These are phyloP conservation scores for Camptogramma bilineatum DNA, from an alignment of 2,888 invertebrate species.

Conservation along the genomic window DNA sequence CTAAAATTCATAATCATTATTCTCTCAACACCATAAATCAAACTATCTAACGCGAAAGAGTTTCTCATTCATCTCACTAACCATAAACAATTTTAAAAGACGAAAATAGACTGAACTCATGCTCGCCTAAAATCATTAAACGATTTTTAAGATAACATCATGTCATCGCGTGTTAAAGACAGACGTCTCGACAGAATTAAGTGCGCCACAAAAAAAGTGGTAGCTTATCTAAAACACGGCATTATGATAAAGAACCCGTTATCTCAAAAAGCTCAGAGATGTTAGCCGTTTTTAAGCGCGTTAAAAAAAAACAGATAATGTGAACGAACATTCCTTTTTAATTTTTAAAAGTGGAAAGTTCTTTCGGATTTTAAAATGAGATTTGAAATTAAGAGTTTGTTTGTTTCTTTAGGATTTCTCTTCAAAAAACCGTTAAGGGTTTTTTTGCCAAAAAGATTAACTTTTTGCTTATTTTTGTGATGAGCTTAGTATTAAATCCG, in stretches of 20 bases:
- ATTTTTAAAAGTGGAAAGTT: conserved; percentile 4
- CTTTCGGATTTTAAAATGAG: conserved; percentile 10
- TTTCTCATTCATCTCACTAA: neutral
- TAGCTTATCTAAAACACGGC: conserved; percentile 71
- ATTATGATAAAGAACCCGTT: conserved; percentile 68
- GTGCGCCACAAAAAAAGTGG: conserved; percentile 55
- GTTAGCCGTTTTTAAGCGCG: conserved; percentile 47
- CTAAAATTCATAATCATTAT: conserved; percentile 1
- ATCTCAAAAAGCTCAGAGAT: conserved; percentile 51
- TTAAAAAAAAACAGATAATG: conserved; percentile 50
- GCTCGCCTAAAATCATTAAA: conserved; percentile 38
- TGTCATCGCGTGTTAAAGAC: conserved; percentile 53
- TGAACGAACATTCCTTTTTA: conserved; percentile 26
- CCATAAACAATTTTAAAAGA: conserved; percentile 18
- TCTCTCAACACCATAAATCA: conserved; percentile 12
- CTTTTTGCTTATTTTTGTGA: neutral
- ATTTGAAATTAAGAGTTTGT: conserved; percentile 24
- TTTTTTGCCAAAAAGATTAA: conserved; percentile 4
- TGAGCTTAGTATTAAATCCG: conserved; percentile 1
- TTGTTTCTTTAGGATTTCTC: conserved; percentile 17
- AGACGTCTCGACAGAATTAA: conserved; percentile 53
- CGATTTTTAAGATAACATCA: conserved; percentile 44
- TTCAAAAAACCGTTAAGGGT: neutral
- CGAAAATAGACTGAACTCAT: conserved; percentile 27
- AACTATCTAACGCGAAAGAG: neutral